Evolutionary conservation across 2,113 vertebrate species (phyloP).

Genomic region (Passerina amoena): DNA sequence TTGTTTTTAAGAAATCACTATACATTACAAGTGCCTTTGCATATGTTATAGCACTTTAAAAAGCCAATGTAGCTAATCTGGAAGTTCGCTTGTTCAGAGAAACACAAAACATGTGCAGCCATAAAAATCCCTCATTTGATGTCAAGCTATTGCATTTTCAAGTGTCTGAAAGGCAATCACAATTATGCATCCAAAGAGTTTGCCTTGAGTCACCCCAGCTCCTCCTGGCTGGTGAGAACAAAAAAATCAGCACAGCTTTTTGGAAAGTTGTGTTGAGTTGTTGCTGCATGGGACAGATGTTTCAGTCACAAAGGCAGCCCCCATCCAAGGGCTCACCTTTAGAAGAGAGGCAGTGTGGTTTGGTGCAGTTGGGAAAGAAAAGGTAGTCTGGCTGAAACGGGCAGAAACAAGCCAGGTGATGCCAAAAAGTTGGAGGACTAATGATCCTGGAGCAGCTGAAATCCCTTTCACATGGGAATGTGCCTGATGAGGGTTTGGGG

Average conservation of each 20-base stretch:
- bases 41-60: slow-evolving; percentile 54
- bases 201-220: background rate
- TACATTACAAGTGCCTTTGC: slow-evolving; percentile 43
- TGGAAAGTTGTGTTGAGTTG: background rate
- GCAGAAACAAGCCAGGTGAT: background rate
- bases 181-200: background rate
- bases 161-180: slow-evolving; percentile 26
- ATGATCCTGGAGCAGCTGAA: background rate
- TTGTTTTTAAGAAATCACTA: slow-evolving; percentile 17
- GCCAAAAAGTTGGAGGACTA: background rate
- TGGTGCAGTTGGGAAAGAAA: background rate
- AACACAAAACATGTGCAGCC: slow-evolving; percentile 33
- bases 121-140: slow-evolving; percentile 54
- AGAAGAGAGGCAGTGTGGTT: background rate
- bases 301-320: background rate
- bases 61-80: slow-evolving; percentile 28
- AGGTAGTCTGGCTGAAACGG: background rate
- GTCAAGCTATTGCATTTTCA: slow-evolving; percentile 27
- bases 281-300: background rate
- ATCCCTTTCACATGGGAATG: background rate
- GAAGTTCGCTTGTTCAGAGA: slow-evolving; percentile 47
- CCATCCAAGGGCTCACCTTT: background rate
- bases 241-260: slow-evolving; percentile 1
- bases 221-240: background rate
- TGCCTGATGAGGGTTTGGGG: background rate